Conservation (phyloP, 2,113 vertebrate species). For the Lepus americanus region DNA sequence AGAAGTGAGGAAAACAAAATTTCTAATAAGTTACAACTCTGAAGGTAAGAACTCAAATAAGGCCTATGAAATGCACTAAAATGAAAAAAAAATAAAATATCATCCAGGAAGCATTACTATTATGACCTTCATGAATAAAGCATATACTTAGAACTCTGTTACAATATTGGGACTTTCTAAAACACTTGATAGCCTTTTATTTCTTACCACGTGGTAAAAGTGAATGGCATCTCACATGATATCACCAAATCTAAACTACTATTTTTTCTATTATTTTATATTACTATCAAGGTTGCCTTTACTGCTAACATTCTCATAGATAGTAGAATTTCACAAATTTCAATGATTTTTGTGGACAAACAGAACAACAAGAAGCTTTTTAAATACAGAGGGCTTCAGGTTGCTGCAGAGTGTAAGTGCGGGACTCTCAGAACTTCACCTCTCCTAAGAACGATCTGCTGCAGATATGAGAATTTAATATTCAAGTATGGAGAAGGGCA, state of each 20-base stretch:
- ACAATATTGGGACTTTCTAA: not conserved
- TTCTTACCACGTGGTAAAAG: not conserved
- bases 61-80: not conserved
- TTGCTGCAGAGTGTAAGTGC: not conserved
- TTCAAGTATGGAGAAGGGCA: not conserved
- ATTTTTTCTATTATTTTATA: not conserved
- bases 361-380: not conserved
- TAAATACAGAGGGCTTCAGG: not conserved
- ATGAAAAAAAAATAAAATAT: not conserved
- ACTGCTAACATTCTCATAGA: not conserved
- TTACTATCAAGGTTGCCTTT: conserved; percentile 25
- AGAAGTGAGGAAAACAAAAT: conserved; percentile 2
- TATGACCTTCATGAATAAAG: not conserved
- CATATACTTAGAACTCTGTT: not conserved
- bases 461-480: not conserved
- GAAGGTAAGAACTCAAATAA: not conserved
- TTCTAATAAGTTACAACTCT: not conserved
- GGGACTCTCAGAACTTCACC: not conserved
- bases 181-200: not conserved
- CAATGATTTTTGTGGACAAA: not conserved
- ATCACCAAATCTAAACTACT: not conserved
- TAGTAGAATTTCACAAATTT: not conserved
- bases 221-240: not conserved
- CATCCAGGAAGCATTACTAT: not conserved
- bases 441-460: not conserved